A percentile compares a stretch with the other conserved stretches of the same genome.
Evolutionary conservation across 2,797 vertebrate genomes (phyloP).

Genomic region (Helostoma temminkii): DNA sequence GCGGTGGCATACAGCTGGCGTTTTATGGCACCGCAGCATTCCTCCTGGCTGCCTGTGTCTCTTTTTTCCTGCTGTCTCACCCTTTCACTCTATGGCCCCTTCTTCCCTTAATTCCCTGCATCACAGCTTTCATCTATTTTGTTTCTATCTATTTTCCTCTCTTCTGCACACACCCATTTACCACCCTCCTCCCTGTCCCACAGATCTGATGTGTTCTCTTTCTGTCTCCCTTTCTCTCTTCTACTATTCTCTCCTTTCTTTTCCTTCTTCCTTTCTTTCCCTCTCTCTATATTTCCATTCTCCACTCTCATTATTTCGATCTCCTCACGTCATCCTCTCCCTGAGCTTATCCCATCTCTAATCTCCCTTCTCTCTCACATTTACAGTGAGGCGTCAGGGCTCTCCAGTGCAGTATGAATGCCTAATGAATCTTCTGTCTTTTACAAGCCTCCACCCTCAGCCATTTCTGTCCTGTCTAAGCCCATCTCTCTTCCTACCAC

Average conservation of each 20-base stretch:
- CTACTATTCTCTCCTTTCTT: not conserved
- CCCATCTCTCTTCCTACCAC: not conserved
- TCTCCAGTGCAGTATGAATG: conserved; percentile 69
- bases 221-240: conserved; percentile 15
- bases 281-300: conserved; percentile 8
- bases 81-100: conserved; percentile 16
- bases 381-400: conserved; percentile 53
- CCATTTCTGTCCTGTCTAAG: conserved; percentile 29
- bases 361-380: conserved; percentile 49
- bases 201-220: conserved; percentile 18
- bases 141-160: not conserved
- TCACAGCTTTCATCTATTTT: conserved; percentile 24
- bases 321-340: conserved; percentile 1
- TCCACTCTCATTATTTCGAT: conserved; percentile 28
- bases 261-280: conserved; percentile 27
- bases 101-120: conserved; percentile 1
- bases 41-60: conserved; percentile 37
- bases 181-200: not conserved
- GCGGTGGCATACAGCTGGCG: conserved; percentile 73
- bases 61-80: conserved; percentile 13
- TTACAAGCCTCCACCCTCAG: conserved; percentile 54
- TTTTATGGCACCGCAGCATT: conserved; percentile 70
- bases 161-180: conserved; percentile 1
- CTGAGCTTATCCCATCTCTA: conserved; percentile 11
- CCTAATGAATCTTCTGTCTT: conserved; percentile 71